These are phyloP conservation scores for Steromphala cineraria DNA, from an alignment of 2,888 invertebrate species.

Conservation along the genomic window DNA sequence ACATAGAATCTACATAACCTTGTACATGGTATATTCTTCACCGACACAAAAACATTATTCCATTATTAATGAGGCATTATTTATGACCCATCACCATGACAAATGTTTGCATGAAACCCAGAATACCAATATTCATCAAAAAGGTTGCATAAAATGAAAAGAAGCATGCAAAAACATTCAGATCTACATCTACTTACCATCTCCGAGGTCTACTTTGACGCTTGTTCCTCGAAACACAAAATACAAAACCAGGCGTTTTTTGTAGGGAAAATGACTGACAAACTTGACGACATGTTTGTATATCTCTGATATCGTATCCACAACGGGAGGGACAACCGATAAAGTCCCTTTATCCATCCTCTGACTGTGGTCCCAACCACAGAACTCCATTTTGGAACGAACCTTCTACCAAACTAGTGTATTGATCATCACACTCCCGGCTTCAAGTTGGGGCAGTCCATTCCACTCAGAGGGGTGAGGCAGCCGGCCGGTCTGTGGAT, in stretches of 20 bases:
- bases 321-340: constrained; percentile 36
- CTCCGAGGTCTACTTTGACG: constrained; percentile 47
- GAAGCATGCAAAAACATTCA: neutral
- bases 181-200: constrained; percentile 42
- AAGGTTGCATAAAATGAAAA: neutral
- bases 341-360: constrained; percentile 24
- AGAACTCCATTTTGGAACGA: constrained; percentile 36
- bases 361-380: constrained; percentile 34
- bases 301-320: constrained; percentile 35
- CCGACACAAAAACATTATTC: too few species aligned
- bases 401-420: constrained; percentile 23
- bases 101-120: too few species aligned
- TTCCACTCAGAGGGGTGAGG: constrained; percentile 22
- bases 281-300: constrained; percentile 39
- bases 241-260: constrained; percentile 42
- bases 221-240: constrained; percentile 44
- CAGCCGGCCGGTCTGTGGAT: neutral
- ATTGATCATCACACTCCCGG: constrained; percentile 27
- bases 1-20: too few species aligned
- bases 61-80: too few species aligned
- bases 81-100: too few species aligned
- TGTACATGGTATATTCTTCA: too few species aligned
- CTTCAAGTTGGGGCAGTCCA: constrained; percentile 30
- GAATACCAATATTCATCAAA: too few species aligned
- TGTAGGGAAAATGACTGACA: constrained; percentile 41